Evolutionary conservation across 2,113 vertebrate genomes (phyloP).

Genomic region (Pogona vitticeps): DNA sequence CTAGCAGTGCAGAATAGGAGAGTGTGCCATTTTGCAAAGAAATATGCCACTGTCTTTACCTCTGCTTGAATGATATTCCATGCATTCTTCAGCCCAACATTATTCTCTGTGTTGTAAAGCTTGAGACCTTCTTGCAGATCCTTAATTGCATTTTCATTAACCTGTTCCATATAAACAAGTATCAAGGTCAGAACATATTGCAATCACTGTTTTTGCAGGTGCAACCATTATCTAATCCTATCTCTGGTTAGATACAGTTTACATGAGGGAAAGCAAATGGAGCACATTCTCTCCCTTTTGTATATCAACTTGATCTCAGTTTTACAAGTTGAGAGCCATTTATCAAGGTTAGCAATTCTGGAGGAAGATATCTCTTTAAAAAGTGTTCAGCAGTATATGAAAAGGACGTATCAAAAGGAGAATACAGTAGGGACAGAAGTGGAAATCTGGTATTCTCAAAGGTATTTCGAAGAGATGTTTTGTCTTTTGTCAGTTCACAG

Average conservation of each 20-base stretch:
- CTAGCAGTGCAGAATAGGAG: not conserved
- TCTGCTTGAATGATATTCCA: slow-evolving; percentile 99
- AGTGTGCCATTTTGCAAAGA: not conserved
- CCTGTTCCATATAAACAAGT: slow-evolving; percentile 73
- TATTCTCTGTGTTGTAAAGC: slow-evolving; percentile 94
- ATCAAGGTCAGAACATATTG: not conserved
- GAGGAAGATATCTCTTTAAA: not conserved
- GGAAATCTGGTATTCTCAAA: not conserved
- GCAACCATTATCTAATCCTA: not conserved
- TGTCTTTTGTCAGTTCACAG: not conserved
- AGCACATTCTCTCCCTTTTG: not conserved
- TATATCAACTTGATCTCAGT: not conserved
- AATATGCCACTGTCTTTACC: slow-evolving; percentile 71
- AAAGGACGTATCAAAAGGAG: not conserved
- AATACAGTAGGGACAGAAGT: not conserved
- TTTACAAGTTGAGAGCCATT: not conserved
- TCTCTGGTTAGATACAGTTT: not conserved
- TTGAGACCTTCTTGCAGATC: slow-evolving; percentile 94
- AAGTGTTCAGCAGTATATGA: not conserved
- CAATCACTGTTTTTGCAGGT: not conserved
- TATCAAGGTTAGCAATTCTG: not conserved
- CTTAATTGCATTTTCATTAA: slow-evolving; percentile 92
- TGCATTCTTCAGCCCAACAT: slow-evolving; percentile 93
- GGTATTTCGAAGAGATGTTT: not conserved
- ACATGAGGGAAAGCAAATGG: not conserved